Evolutionary conservation across 2,113 vertebrate species (phyloP).

Genomic region (Calypte anna): DNA sequence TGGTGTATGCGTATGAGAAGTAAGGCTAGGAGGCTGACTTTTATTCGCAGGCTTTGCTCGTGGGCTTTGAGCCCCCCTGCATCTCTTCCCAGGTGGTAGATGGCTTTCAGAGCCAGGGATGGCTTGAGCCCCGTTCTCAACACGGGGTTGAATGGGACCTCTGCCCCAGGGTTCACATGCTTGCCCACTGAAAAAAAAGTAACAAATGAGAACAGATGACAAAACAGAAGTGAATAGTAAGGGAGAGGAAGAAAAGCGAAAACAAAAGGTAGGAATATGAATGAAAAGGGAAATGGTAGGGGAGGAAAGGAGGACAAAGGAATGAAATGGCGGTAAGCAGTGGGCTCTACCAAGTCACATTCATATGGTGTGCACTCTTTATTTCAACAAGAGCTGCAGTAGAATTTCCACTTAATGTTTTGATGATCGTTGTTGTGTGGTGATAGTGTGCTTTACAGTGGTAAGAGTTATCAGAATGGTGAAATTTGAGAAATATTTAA

Average conservation of each 20-base stretch:
- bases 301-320: background rate
- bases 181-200: constrained; percentile 54
- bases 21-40: constrained; percentile 62
- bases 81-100: constrained; percentile 43
- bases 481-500: background rate
- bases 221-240: constrained; percentile 36
- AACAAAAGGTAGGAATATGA: constrained; percentile 57
- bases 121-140: constrained; percentile 33
- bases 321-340: background rate
- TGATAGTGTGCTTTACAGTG: background rate
- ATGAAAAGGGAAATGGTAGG: background rate
- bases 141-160: constrained; percentile 28
- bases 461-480: background rate
- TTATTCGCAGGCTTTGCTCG: constrained; percentile 71
- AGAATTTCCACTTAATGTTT: background rate
- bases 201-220: constrained; percentile 64
- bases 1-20: constrained; percentile 52
- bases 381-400: background rate
- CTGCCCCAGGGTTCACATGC: background rate
- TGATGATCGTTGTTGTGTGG: background rate
- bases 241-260: constrained; percentile 46
- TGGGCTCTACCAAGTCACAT: background rate
- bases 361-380: background rate
- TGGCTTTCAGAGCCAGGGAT: constrained; percentile 50
- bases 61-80: constrained; percentile 48